A percentile compares a stretch with the other conserved stretches of the same genome.
phyloP scores from a whole-genome alignment of 2,113 vertebrate species.

The Anas platyrhynchos region DNA sequence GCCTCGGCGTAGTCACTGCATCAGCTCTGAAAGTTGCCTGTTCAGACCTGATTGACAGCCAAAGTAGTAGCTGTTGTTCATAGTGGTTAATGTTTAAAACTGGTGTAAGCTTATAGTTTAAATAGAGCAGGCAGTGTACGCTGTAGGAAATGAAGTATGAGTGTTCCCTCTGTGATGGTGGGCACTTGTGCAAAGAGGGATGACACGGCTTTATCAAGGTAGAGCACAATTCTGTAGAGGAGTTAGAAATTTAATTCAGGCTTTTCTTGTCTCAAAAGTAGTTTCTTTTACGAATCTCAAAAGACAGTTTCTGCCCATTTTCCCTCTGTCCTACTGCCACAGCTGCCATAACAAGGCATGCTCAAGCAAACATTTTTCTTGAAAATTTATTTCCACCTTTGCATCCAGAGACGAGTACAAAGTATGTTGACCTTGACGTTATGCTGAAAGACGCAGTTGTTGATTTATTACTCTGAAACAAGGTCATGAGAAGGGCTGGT shows the following conservation, averaged over 20 bases:
- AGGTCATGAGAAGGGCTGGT: neutral
- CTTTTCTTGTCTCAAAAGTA: neutral
- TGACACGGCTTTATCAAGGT: neutral
- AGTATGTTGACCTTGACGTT: neutral
- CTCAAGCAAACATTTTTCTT: neutral
- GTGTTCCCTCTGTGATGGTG: neutral
- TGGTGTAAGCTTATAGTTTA: neutral
- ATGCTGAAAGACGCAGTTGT: neutral
- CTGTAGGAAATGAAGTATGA: neutral
- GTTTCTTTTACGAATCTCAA: neutral
- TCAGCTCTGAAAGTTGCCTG: neutral
- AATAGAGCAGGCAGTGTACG: neutral
- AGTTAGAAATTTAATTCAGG: neutral
- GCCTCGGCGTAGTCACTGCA: too few relatives aligned
- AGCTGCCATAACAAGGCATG: neutral
- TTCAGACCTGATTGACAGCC: neutral
- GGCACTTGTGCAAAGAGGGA: neutral
- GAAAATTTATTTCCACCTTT: neutral
- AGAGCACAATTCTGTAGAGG: neutral
- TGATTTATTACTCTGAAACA: neutral
- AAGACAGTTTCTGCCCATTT: neutral
- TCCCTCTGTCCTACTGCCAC: neutral
- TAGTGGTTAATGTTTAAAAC: neutral
- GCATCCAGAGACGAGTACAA: neutral
- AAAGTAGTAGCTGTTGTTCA: neutral